Evolutionary conservation across 2,888 invertebrate species (phyloP), one percentile per base, ranked within the genome.

Genomic region (Hirtodrosophila trivittata): DNA sequence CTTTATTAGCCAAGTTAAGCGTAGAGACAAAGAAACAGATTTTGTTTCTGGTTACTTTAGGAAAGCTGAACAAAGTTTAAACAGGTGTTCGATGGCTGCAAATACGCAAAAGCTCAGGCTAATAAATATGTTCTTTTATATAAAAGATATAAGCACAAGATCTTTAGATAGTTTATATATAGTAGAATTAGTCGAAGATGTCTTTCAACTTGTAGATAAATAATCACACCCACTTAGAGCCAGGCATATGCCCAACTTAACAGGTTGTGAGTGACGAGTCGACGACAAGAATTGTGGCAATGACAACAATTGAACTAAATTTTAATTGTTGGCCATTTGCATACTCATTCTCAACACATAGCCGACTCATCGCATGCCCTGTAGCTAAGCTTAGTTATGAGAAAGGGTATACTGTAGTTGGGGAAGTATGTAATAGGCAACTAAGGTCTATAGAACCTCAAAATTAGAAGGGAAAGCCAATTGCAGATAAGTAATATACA

Each of bases 301-400:
- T 58, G 82, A 67, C 67, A 78, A 67, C 69, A 84, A 81, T 71
- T 84, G 82, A 77, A 77, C 85, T 63, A 69, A 43, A 69, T 80
- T 85, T 78, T 82, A 82, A 85, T 77, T 77, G 69, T 75, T 69
- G 65, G 65, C 63, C 81, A 70, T 84, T 77, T 80, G 80, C 74
- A 72, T 83, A 69, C 57, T 50, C 56, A 69, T 43, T 21, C 21
- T 14, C n/a, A 9, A 46, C 35, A 2, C 25, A 4, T 25, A 4
- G 3, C 13, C 16, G 6, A 33, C 33, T 28, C 13, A 26, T 21
- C 12, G 4, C 4, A 28, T 28, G 9, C 28, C 9, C 7, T 9
- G 9, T 28, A 28, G 9, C 10, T 42, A 42, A 10, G 30, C 8
- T 2, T 30, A n/a, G 3, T 5, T 7, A 25, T 7, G 25, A 25